Percentiles rank a stretch among this genome's conserved stretches.
These are phyloP conservation scores for Cordilura impudica DNA, from an alignment of 2,888 invertebrate genomes.

Conservation along the genomic window DNA sequence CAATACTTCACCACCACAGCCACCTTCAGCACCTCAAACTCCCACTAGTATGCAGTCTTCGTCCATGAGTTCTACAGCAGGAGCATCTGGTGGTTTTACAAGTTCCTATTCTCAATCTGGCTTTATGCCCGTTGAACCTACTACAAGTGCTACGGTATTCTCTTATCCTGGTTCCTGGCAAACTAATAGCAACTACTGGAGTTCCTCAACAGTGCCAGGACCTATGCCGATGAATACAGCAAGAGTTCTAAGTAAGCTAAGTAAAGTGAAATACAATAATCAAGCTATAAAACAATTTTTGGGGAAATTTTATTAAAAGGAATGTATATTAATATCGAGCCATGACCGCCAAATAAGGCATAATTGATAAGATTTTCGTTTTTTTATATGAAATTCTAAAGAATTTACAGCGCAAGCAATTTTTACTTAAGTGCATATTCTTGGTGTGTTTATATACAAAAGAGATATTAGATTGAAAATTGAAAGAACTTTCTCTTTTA, in stretches of 20 bases:
- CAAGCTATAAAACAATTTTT: too few species aligned
- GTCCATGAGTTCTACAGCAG: conserved; percentile 40
- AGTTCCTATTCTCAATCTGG: conserved; percentile 75
- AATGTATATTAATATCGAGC: too few species aligned
- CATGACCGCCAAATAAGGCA: too few species aligned
- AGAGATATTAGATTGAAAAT: too few species aligned
- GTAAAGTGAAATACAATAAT: too few species aligned
- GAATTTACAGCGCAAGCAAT: too few species aligned
- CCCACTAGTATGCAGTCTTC: conserved; percentile 71
- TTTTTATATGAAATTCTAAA: too few species aligned
- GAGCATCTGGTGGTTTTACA: conserved; percentile 58
- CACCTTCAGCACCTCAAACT: conserved; percentile 74
- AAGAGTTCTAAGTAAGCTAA: conserved; percentile 59
- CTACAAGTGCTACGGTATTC: conserved; percentile 74
- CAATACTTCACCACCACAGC: conserved; percentile 69
- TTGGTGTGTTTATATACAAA: too few species aligned
- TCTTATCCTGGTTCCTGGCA: conserved; percentile 77
- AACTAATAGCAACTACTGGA: conserved; percentile 75
- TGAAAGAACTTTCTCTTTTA: too few species aligned
- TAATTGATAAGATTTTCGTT: too few species aligned
- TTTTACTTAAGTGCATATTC: too few species aligned
- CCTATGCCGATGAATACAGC: conserved; percentile 70
- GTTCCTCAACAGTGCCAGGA: conserved; percentile 69
- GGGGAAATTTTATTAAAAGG: too few species aligned
- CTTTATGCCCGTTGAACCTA: conserved; percentile 75